phyloP scores from a whole-genome alignment of 2,888 invertebrate genomes.

The Lithodes maja region DNA sequence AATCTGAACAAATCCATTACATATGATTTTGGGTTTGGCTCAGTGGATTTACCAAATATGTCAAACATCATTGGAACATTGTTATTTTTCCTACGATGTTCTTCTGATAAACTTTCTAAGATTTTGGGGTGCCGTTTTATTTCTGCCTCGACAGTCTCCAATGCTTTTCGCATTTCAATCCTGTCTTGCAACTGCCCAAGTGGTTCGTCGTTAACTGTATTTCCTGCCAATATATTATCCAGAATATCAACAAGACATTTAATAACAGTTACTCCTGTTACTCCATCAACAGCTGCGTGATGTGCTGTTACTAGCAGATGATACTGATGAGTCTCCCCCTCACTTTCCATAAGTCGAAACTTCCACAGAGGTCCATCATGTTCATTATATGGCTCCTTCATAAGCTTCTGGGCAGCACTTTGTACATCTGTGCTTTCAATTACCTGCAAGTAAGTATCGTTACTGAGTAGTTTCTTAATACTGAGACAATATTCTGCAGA shows the following conservation, averaged over 20 bases:
- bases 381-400: not conserved
- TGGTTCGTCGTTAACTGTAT: not conserved
- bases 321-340: slow-evolving; percentile 9
- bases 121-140: too few species aligned
- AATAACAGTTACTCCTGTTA: not conserved
- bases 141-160: too few species aligned
- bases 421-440: not conserved
- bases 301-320: not conserved
- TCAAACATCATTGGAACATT: too few species aligned
- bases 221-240: not conserved
- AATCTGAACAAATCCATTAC: too few species aligned
- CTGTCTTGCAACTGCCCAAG: slow-evolving; percentile 13
- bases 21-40: too few species aligned
- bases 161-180: too few species aligned
- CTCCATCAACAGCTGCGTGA: slow-evolving; percentile 3
- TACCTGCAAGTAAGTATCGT: not conserved
- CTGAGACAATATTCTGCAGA: too few species aligned
- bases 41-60: too few species aligned
- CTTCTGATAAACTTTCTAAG: too few species aligned
- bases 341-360: not conserved
- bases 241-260: slow-evolving; percentile 14
- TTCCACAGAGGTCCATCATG: slow-evolving; percentile 21
- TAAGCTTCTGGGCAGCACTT: too few species aligned
- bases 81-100: too few species aligned
- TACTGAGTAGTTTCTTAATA: too few species aligned